Conservation (phyloP, 2,797 vertebrate species). For the Dryobates pubescens region DNA sequence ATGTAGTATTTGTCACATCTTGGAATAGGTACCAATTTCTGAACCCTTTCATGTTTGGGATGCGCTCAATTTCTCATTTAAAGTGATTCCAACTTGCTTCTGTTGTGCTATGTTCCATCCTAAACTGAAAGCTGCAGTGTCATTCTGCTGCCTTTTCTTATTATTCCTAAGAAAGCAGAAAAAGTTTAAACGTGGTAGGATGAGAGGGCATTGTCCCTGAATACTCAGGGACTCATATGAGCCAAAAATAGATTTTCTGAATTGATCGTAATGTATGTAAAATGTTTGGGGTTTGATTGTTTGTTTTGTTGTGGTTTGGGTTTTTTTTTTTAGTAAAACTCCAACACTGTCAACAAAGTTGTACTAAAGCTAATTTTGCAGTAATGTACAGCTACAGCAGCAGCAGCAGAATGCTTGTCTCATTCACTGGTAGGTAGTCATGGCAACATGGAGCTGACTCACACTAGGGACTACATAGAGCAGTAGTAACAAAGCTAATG, state of each 20-base stretch:
- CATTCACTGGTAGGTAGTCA: not conserved
- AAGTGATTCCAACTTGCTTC: not conserved
- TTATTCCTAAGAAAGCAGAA: not conserved
- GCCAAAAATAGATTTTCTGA: not conserved
- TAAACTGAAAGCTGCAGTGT: not conserved
- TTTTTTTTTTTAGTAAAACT: not conserved
- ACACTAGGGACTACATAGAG: not conserved
- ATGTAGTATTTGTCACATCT: not conserved
- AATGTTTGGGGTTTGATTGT: not conserved
- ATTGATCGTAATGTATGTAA: not conserved
- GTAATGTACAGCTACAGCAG: not conserved
- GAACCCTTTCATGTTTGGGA: not conserved
- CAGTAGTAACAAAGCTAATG: not conserved
- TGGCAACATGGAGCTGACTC: not conserved
- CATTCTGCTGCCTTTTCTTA: not conserved
- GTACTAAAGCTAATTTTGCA: not conserved
- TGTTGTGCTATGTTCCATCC: not conserved
- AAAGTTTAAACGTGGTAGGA: not conserved
- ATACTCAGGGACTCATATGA: not conserved
- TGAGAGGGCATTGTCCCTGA: not conserved
- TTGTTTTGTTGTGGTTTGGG: too few species aligned
- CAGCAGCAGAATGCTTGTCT: not conserved
- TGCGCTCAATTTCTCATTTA: not conserved
- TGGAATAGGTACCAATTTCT: not conserved
- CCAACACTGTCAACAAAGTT: not conserved